These are phyloP conservation scores for Caenorhabditis sp. DNA, from an alignment of 2,888 invertebrate genomes.

Conservation along the genomic window DNA sequence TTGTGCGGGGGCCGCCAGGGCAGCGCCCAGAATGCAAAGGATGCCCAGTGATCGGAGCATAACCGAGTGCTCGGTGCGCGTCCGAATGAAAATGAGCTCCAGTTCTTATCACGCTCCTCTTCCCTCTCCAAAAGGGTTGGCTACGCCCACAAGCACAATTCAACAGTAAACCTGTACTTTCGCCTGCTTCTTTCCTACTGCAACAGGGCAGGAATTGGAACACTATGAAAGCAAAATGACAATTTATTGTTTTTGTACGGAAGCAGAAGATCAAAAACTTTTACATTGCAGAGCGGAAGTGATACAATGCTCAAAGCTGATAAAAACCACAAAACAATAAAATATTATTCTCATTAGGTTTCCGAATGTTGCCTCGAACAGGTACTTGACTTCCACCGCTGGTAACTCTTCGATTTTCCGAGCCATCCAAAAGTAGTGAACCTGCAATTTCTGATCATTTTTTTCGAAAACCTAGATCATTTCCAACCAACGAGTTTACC, in stretches of 20 bases:
- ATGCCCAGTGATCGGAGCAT: conserved; percentile 50
- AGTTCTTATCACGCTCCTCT: conserved; percentile 33
- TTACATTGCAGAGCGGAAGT: conserved; percentile 28
- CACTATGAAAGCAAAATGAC: not conserved
- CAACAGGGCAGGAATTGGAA: not conserved
- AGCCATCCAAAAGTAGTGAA: conserved; percentile 54
- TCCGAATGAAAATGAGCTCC: conserved; percentile 50
- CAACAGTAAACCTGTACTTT: conserved; percentile 34
- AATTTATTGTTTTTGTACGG: too few species aligned
- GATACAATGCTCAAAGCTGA: conserved; percentile 45
- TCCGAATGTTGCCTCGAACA: conserved; percentile 37
- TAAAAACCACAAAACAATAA: conserved; percentile 30
- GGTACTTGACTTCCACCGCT: conserved; percentile 28
- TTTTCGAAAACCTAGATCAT: not conserved
- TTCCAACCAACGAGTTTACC: conserved; percentile 45
- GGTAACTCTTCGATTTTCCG: conserved; percentile 38
- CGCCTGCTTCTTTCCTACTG: not conserved
- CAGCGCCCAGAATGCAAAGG: conserved; percentile 41
- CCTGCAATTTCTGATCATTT: conserved; percentile 16
- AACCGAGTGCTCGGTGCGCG: conserved; percentile 30
- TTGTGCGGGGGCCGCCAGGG: conserved; percentile 26
- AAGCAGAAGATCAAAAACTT: not conserved
- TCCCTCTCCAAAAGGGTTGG: conserved; percentile 1
- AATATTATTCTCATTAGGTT: conserved; percentile 27
- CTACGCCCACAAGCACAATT: conserved; percentile 40